A percentile compares a stretch with the other conserved stretches of the same genome.
These are phyloP conservation scores for Melanophora roralis DNA, from an alignment of 2,888 invertebrate species.

Conservation along the genomic window DNA sequence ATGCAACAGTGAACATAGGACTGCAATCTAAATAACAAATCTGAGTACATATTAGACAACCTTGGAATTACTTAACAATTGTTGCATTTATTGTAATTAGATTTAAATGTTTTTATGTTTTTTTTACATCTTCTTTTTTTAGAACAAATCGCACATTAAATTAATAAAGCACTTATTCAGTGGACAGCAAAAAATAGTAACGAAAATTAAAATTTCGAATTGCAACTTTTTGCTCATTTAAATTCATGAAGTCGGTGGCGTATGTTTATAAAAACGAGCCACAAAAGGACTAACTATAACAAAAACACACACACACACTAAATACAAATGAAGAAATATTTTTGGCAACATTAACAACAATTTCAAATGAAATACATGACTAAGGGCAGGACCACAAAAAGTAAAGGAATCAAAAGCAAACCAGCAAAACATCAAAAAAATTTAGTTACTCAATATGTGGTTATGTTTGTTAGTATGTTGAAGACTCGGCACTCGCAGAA, in stretches of 20 bases:
- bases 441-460: constrained; percentile 15
- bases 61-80: constrained; percentile 54
- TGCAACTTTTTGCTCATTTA: constrained; percentile 63
- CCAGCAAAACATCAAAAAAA: constrained; percentile 5
- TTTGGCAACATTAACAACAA: constrained; percentile 62
- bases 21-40: constrained; percentile 43
- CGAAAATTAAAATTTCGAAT: constrained; percentile 52
- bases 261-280: constrained; percentile 10
- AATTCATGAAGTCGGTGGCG: constrained; percentile 65
- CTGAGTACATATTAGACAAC: constrained; percentile 38
- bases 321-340: constrained; percentile 61
- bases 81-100: constrained; percentile 57
- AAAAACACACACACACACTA: constrained; percentile 52
- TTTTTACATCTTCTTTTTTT: neutral
- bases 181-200: constrained; percentile 25
- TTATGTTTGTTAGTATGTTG: too few species aligned
- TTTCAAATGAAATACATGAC: constrained; percentile 50
- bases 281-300: constrained; percentile 6
- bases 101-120: constrained; percentile 48
- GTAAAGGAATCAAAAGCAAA: constrained; percentile 26
- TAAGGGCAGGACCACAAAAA: constrained; percentile 1
- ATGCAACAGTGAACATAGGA: neutral
- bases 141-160: constrained; percentile 44
- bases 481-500: too few species aligned
- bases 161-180: constrained; percentile 28